Evolutionary conservation across 2,888 invertebrate species (phyloP).

Genomic region (Pycnomerus fuliginosus): DNA sequence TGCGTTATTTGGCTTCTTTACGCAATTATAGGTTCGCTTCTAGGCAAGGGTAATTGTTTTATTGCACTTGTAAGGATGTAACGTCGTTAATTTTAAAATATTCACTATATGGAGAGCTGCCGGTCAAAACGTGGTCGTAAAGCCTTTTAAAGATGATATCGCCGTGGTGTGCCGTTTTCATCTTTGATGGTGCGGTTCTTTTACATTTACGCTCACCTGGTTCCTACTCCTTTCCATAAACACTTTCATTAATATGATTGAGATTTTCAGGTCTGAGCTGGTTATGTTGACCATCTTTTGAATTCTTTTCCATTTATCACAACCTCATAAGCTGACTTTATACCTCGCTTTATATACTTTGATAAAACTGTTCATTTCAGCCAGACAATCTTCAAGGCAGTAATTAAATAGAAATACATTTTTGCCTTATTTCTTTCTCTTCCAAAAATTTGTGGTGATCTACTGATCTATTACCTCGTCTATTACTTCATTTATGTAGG

Average conservation of each 20-base stretch:
- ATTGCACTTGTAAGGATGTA: slow-evolving; percentile 25
- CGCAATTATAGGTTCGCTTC: slow-evolving; percentile 20
- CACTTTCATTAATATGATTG: slow-evolving; percentile 19
- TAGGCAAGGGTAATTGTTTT: slow-evolving; percentile 17
- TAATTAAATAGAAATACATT: too few species aligned
- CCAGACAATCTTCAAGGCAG: too few species aligned
- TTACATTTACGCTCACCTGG: slow-evolving; percentile 12
- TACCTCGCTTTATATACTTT: too few species aligned
- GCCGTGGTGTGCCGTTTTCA: neutral
- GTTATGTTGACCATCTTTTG: too few species aligned
- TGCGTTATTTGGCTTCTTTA: slow-evolving; percentile 30
- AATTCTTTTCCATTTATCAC: too few species aligned
- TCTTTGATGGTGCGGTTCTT: slow-evolving; percentile 2
- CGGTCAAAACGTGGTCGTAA: slow-evolving; percentile 13
- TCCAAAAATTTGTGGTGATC: too few species aligned
- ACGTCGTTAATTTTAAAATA: slow-evolving; percentile 20
- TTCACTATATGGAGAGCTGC: slow-evolving; percentile 3
- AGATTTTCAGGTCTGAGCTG: slow-evolving; percentile 15
- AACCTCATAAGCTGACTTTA: too few species aligned
- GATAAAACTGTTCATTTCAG: too few species aligned
- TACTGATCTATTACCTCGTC: too few species aligned
- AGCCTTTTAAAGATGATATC: slow-evolving; percentile 15
- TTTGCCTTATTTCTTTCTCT: too few species aligned
- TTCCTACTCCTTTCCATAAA: slow-evolving; percentile 11
- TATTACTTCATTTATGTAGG: too few species aligned